Evolutionary conservation across 2,797 vertebrate species (phyloP).

Genomic region (Botia kubotai): DNA sequence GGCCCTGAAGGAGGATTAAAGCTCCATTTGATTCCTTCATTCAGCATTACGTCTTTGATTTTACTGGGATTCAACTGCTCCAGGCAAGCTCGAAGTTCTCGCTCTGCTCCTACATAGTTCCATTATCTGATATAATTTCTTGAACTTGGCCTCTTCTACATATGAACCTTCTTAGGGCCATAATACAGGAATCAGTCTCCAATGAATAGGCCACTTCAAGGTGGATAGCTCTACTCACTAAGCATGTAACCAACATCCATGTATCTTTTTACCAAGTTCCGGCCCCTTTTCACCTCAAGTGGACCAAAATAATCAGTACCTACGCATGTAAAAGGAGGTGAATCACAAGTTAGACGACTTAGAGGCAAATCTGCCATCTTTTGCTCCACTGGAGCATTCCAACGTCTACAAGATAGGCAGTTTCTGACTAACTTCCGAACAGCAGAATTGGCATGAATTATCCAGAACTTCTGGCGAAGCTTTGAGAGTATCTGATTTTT

Average conservation of each 20-base stretch:
- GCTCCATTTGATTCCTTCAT: constrained; percentile 22
- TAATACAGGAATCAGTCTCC: constrained; percentile 38
- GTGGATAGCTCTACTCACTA: not conserved
- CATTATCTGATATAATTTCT: constrained; percentile 36
- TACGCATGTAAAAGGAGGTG: constrained; percentile 13
- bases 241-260: constrained; percentile 11
- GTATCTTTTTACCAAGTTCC: constrained; percentile 17
- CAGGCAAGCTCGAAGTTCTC: constrained; percentile 9
- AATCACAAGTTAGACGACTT: not conserved
- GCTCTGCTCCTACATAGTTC: constrained; percentile 18
- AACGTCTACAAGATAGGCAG: not conserved
- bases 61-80: constrained; percentile 1
- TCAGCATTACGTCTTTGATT: not conserved
- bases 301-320: constrained; percentile 25
- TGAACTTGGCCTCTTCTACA: constrained; percentile 23
- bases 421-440: not conserved
- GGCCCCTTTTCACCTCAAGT: constrained; percentile 6
- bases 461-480: not conserved
- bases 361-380: constrained; percentile 16
- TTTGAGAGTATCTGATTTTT: not conserved
- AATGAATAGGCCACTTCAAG: constrained; percentile 18
- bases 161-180: constrained; percentile 16
- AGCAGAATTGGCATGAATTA: not conserved
- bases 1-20: constrained; percentile 33
- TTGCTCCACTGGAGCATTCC: not conserved